Percentiles rank a stretch among this genome's conserved stretches.
These are phyloP conservation scores for Rhagium mordax DNA, from an alignment of 2,888 invertebrate genomes.

Conservation along the genomic window DNA sequence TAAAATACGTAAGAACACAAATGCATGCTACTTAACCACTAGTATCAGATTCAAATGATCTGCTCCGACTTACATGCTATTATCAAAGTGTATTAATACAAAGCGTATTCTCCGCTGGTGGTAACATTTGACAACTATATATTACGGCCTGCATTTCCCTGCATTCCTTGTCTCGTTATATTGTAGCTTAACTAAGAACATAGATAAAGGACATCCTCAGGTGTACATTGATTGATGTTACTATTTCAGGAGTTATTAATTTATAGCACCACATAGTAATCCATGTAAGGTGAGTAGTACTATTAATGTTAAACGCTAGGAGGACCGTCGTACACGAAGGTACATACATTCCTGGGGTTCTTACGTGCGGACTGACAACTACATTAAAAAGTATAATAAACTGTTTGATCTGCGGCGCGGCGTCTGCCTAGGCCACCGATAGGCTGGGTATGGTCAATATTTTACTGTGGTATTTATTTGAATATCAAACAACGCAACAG, in stretches of 20 bases:
- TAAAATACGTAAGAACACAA: too few species aligned
- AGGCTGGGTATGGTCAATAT: neutral
- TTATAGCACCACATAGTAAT: neutral
- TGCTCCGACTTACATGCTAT: conserved; percentile 1
- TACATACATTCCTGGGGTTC: conserved; percentile 20
- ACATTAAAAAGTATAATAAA: conserved; percentile 26
- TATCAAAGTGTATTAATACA: conserved; percentile 20
- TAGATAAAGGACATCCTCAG: conserved; percentile 12
- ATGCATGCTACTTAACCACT: neutral
- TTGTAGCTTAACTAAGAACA: conserved; percentile 1
- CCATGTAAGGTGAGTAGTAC: conserved; percentile 19
- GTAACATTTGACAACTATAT: conserved; percentile 27
- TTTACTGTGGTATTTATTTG: neutral
- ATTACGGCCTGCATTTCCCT: conserved; percentile 1
- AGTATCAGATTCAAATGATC: conserved; percentile 1
- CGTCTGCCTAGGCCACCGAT: conserved; percentile 19
- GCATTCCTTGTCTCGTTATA: conserved; percentile 1
- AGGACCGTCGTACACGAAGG: neutral
- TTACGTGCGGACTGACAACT: conserved; percentile 20
- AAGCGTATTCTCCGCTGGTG: conserved; percentile 12
- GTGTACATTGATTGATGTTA: conserved; percentile 25
- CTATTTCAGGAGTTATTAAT: conserved; percentile 17
- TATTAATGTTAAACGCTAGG: conserved; percentile 9
- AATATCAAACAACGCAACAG: neutral
- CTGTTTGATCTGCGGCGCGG: conserved; percentile 14